phyloP scores from a whole-genome alignment of 2,113 vertebrate genomes.

The Calidris pugnax region DNA sequence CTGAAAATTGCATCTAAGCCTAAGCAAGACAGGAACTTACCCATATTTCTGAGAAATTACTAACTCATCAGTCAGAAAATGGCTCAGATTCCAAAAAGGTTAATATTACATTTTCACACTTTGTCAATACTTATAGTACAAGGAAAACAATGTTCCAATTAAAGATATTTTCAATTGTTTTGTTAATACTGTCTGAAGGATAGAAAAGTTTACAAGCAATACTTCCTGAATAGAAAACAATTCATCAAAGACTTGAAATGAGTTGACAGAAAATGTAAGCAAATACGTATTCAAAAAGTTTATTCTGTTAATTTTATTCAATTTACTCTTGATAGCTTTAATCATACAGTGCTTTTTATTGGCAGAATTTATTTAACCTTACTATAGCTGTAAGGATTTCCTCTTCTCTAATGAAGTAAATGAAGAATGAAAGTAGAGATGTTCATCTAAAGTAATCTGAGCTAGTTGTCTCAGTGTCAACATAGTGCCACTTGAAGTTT shows the following conservation, averaged over 20 bases:
- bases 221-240: background rate
- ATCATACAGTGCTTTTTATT: fast-evolving
- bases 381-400: background rate
- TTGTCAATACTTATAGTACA: background rate
- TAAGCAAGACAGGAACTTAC: background rate
- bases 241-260: background rate
- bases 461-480: background rate
- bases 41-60: background rate
- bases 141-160: background rate
- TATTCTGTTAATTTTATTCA: background rate
- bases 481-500: background rate
- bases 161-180: background rate
- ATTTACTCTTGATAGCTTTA: background rate
- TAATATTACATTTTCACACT: background rate
- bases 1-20: background rate
- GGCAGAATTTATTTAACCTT: background rate
- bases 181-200: background rate
- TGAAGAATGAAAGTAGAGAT: background rate
- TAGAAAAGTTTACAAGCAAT: background rate
- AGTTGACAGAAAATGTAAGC: background rate
- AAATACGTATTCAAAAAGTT: background rate
- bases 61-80: background rate
- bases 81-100: background rate
- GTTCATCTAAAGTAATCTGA: background rate
- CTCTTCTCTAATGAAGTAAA: background rate